Evolutionary conservation across 37 sponge, comb jelly and placozoan species (phyloP), one percentile per base, ranked within the genome.

Genomic region (Oopsacas minuta): DNA sequence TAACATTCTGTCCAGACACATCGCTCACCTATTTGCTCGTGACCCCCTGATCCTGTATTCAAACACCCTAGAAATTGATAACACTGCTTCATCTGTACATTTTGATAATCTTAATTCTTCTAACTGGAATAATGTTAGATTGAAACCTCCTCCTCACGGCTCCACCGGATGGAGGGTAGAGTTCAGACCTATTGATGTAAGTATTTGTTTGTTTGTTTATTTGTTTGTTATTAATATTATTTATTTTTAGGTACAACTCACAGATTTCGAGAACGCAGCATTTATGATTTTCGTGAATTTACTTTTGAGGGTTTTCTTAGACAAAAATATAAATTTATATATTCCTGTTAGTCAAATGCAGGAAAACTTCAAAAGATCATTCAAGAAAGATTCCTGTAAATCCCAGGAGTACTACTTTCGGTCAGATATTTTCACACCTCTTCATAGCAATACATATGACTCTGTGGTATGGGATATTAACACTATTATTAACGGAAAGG

Each of bases 161-260:
- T 81, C 92, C 81, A 97, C 95, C 39, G 99, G 99, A n/a, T 97
- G 99, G 99, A 86, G 99, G 38, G 95, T 97, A 39, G 99, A 97
- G 88, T 97, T 97, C 83, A 84, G 99, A 37, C 93, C 94, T 25
- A 84, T 89, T 36, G 99, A 97, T 81, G 92, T 93, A 38, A 28
- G 88, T 36, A 5, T 28, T 81, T 10, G 5, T 23, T 42, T 39
- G 52, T 46, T 42, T 0, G 7, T 39, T 32, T 84, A 37, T 7
- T 35, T 35, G 35, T 32, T n/a, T n/a, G n/a, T n/a, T n/a, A n/a
- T n/a, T n/a, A 30, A 0, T n/a, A n/a, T n/a, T n/a, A n/a, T 82
- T 3, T 37, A 20, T 37, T 0, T 87, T 17, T 82, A 93, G 93
- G 7, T 95, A 0, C 96, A 95, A 88, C 82, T 97, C 83, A 97